phyloP scores from a whole-genome alignment of 2,797 vertebrate species.

The Crax fasciolata region DNA sequence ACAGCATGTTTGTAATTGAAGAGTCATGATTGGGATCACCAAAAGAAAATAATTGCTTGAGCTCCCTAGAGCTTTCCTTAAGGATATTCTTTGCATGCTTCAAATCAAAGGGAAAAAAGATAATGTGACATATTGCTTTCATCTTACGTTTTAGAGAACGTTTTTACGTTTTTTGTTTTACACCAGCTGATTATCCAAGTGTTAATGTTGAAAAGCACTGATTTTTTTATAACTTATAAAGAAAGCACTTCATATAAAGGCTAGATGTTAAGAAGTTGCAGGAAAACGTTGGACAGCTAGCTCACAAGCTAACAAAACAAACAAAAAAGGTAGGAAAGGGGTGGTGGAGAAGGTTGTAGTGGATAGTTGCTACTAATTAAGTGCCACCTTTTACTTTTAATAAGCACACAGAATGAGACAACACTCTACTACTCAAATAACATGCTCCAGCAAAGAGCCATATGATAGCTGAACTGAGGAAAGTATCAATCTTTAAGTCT shows the following conservation, averaged over 20 bases:
- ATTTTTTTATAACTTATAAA: neutral
- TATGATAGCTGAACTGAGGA: neutral
- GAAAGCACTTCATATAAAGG: neutral
- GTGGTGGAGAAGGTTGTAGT: neutral
- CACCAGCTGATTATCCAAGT: neutral
- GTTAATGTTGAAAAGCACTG: neutral
- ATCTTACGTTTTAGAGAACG: neutral
- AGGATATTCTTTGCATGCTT: conserved; percentile 57
- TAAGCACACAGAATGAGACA: neutral
- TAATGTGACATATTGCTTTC: conserved; percentile 6
- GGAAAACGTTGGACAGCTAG: neutral
- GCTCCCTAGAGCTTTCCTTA: conserved; percentile 27
- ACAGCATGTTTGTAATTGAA: conserved; percentile 58
- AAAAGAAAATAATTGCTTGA: conserved; percentile 62
- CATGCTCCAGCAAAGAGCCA: neutral
- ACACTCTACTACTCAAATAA: neutral
- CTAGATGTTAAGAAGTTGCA: conserved; percentile 16
- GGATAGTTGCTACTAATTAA: neutral
- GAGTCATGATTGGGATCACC: conserved; percentile 22
- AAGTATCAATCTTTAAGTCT: neutral
- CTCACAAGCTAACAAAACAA: neutral
- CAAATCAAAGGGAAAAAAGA: conserved; percentile 63
- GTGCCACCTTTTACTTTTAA: neutral
- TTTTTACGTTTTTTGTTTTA: neutral
- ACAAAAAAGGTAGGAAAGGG: neutral